Base-by-base conservation (phyloP, 2,113 vertebrate genomes). In the Chiloscyllium plagiosum region DNA sequence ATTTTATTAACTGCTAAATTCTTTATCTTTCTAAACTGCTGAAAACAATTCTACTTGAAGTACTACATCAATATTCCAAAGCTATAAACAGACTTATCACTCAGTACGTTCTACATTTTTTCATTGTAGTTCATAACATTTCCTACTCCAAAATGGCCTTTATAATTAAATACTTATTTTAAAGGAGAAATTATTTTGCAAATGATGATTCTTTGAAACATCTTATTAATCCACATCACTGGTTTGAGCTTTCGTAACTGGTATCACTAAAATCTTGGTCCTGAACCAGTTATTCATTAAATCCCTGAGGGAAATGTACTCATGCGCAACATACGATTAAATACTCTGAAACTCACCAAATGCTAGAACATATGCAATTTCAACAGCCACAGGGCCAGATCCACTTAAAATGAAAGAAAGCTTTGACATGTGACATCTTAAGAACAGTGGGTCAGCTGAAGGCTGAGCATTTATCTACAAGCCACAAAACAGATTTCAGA, bases 341-440 rank as follows among this genome's bases (percentile, higher is more conserved):
- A 95, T 72, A 52, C 42, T 69, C 26, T 52, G 94, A 50, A 72
- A 37, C 33, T 95, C 94, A 95, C 94, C 94, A 95, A 95, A 95
- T 95, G 94, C 47, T 95, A 20, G 94, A 95, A 95, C 94, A 95
- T 95, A 95, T 95, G 94, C 69, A 95, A 52, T 76, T 95, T 95
- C 94, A 95, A 95, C 22, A 52, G 94, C 94, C 94, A 95, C 47
- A 47, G 94, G 94, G 94, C 33, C 69, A 72, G 47, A 95, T 50
- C 94, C 69, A 95, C 24, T 72, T 72, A 95, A 95, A 95, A 72
- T 50, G 69, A 72, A 95, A 95, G 94, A 33, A 95, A 95, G 68
- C 94, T 95, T 95, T 95, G 94, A 95, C 94, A 95, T 95, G 42
- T 95, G 94, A 95, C 94, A 95, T 95, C 94, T 47, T 24, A 52